phyloP scores from a whole-genome alignment of 1,140 invertebrate species.

The Pararge aegeria region DNA sequence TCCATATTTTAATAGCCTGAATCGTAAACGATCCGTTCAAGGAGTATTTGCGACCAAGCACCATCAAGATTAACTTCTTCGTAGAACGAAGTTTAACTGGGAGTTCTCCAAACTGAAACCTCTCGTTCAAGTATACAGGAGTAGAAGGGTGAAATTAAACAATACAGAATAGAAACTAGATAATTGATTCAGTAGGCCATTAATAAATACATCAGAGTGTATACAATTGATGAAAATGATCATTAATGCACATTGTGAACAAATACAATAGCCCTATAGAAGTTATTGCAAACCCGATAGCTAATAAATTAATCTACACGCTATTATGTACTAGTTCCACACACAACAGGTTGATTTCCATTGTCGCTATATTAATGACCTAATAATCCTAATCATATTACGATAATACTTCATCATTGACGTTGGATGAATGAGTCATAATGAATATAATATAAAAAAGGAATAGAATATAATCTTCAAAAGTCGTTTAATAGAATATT shows the following conservation, averaged over 20 bases:
- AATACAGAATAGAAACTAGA: no score
- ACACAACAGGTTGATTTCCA: not conserved
- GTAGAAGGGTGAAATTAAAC: no score
- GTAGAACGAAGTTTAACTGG: no score
- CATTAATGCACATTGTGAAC: slow-evolving; percentile 1
- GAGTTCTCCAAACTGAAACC: no score
- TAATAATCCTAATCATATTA: not conserved
- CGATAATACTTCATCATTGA: not conserved
- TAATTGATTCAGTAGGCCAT: not conserved
- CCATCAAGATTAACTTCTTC: no score
- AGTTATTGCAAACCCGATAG: not conserved
- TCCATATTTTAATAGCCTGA: no score
- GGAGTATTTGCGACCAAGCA: no score
- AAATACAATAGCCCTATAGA: not conserved
- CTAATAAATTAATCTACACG: slow-evolving; percentile 1
- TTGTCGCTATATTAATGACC: slow-evolving; percentile 1
- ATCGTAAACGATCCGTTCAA: no score
- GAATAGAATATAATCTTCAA: no score
- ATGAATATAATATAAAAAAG: no score
- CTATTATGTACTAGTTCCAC: not conserved
- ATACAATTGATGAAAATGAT: not conserved
- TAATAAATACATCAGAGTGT: not conserved
- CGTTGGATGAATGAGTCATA: not conserved
- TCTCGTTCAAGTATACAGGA: no score
- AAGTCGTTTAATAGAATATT: no score